Conservation (phyloP, 2,113 vertebrate genomes). For the Marmota monax region DNA sequence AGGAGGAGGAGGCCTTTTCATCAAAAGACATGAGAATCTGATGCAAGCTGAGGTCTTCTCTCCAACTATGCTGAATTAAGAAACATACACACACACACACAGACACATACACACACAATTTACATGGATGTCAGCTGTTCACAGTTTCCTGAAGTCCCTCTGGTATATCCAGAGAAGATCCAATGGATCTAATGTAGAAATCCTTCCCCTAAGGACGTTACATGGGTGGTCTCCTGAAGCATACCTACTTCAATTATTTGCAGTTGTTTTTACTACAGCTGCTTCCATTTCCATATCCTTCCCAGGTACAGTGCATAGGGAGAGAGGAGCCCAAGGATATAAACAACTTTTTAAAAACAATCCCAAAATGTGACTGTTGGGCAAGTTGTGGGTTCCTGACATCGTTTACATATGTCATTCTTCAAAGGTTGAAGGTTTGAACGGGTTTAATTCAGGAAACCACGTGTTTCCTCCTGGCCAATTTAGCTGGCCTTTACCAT, state of each 20-base stretch:
- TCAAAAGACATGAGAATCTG: background rate
- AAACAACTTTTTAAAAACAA: background rate
- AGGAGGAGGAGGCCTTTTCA: background rate
- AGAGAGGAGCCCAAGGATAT: background rate
- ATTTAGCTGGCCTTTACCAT: background rate
- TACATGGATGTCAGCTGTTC: background rate
- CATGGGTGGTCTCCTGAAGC: background rate
- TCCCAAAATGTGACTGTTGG: background rate
- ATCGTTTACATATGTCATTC: background rate
- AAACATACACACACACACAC: no score
- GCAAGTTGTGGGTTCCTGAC: background rate
- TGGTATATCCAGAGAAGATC: background rate
- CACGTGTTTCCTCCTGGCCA: constrained; percentile 57
- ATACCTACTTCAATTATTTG: background rate
- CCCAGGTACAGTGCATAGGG: background rate
- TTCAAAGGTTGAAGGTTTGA: constrained; percentile 32
- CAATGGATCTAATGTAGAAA: background rate
- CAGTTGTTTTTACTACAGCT: background rate
- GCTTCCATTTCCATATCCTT: background rate
- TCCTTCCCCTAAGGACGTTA: background rate
- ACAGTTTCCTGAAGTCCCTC: background rate
- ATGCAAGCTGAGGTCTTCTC: background rate
- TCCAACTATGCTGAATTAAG: background rate
- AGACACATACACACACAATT: background rate
- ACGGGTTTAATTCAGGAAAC: constrained; percentile 54